Conservation (phyloP, 2,797 vertebrate species). For the Erethizon dorsatum region DNA sequence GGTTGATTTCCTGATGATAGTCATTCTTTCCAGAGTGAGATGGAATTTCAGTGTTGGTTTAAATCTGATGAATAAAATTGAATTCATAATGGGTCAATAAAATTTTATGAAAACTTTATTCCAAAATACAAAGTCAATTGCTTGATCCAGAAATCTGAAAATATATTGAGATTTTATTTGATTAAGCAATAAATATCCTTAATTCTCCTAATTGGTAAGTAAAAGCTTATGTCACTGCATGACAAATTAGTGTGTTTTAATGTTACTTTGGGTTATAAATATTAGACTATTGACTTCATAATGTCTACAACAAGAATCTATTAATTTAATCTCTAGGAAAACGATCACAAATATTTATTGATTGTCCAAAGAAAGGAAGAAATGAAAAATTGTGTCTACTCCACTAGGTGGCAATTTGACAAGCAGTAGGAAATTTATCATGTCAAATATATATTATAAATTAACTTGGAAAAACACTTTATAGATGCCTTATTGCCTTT, state of each 20-base stretch:
- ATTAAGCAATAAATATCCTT: slow-evolving; percentile 37
- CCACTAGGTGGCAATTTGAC: neutral
- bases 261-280: neutral
- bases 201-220: neutral
- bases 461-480: neutral
- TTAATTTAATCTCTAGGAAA: slow-evolving; percentile 40
- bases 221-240: neutral
- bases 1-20: neutral
- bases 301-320: neutral
- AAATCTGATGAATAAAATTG: neutral
- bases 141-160: neutral
- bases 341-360: neutral
- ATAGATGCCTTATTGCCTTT: neutral
- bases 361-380: slow-evolving; percentile 33
- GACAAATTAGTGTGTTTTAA: neutral
- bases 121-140: neutral
- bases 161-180: neutral
- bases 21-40: neutral
- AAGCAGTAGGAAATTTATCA: slow-evolving; percentile 41
- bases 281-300: slow-evolving; percentile 27
- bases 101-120: neutral
- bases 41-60: neutral
- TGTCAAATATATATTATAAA: slow-evolving; percentile 23
- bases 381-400: neutral
- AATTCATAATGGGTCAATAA: neutral